Evolutionary conservation across 2,888 invertebrate genomes (phyloP).

Genomic region (Dasysyrphus albostriatus): DNA sequence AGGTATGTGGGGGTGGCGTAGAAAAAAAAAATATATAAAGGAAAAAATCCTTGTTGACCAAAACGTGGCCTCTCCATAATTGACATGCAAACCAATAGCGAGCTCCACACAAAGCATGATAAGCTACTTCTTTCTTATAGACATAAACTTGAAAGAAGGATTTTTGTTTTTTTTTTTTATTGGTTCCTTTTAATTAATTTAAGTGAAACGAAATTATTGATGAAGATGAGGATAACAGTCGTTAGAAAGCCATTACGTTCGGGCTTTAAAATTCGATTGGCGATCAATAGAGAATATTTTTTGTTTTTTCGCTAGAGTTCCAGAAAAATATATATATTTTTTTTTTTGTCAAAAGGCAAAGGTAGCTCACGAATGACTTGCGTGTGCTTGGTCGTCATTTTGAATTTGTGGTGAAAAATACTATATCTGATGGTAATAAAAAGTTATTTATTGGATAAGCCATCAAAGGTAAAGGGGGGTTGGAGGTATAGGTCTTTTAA

Average conservation of each 20-base stretch:
- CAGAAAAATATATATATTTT: not conserved
- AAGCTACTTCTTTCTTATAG: conserved; percentile 22
- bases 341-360: not conserved
- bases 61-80: conserved; percentile 6
- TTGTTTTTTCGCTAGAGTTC: conserved; percentile 19
- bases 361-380: conserved; percentile 40
- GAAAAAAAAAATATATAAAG: not conserved
- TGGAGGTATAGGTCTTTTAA: conserved; percentile 39
- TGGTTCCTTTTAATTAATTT: conserved; percentile 66
- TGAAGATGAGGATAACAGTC: conserved; percentile 57
- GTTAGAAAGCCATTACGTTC: conserved; percentile 62
- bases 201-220: conserved; percentile 73
- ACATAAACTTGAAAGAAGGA: not conserved
- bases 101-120: conserved; percentile 25
- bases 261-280: conserved; percentile 65
- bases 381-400: conserved; percentile 59
- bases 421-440: conserved; percentile 68
- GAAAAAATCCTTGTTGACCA: conserved; percentile 21
- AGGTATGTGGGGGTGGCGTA: not conserved
- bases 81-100: conserved; percentile 39
- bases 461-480: conserved; percentile 1
- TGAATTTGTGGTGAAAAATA: conserved; percentile 60
- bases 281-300: conserved; percentile 38
- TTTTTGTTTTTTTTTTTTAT: not conserved
- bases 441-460: conserved; percentile 58